phyloP scores from a whole-genome alignment of 2,113 vertebrate species.

The Pungitius pungitius region DNA sequence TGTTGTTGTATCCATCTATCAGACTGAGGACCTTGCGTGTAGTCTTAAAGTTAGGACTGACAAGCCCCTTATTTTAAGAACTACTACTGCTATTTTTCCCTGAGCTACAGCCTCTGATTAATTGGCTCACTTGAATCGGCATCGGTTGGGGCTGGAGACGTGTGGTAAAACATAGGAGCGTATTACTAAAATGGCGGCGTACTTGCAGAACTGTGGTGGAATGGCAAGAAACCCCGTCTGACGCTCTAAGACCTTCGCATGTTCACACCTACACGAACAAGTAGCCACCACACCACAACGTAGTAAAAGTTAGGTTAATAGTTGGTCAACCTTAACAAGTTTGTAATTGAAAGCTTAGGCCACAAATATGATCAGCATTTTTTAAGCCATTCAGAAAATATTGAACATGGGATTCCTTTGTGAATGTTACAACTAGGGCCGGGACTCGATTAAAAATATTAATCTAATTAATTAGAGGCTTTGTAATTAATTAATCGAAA shows the following conservation, averaged over 20 bases:
- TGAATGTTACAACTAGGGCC: background rate
- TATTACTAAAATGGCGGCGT: background rate
- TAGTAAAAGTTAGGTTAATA: background rate
- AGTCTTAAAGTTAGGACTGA: background rate
- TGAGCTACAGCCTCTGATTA: background rate
- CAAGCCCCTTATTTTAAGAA: background rate
- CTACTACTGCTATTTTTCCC: background rate
- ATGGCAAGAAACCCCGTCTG: background rate
- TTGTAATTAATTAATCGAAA: too few species aligned
- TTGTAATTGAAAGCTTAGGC: constrained; percentile 3
- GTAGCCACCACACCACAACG: background rate
- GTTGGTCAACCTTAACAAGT: background rate
- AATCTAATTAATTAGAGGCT: too few species aligned
- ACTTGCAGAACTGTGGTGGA: background rate
- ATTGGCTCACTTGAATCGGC: background rate
- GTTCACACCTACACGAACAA: background rate
- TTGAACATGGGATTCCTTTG: background rate
- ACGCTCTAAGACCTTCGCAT: background rate
- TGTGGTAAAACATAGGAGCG: background rate
- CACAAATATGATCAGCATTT: background rate
- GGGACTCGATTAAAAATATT: too few species aligned
- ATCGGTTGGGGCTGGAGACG: background rate
- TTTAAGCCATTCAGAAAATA: background rate
- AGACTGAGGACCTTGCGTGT: too few species aligned
- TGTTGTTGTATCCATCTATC: background rate